Evolutionary conservation across 2,888 invertebrate genomes (phyloP).

Genomic region (Ichneumon xanthorius): DNA sequence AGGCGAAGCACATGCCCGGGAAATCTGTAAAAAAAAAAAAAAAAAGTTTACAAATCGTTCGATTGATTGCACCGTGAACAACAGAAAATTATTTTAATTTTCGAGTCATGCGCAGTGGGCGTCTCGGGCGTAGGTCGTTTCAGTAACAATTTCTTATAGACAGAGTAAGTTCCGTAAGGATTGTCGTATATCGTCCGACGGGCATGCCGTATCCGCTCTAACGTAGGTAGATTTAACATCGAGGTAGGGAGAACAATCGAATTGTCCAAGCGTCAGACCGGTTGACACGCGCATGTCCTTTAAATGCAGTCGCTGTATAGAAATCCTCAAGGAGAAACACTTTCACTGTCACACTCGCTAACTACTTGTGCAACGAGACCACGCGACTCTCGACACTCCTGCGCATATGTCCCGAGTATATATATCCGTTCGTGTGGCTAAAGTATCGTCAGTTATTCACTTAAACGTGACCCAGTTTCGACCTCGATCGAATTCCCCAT

Average conservation of each 20-base stretch:
- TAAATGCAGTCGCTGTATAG: conserved; percentile 70
- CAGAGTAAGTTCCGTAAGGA: conserved; percentile 1
- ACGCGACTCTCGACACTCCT: conserved; percentile 20
- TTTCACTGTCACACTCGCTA: conserved; percentile 81
- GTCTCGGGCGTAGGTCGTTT: conserved; percentile 4
- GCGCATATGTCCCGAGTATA: neutral
- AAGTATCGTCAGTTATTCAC: conserved; percentile 29
- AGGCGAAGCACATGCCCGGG: conserved; percentile 96
- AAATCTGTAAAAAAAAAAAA: conserved; percentile 88
- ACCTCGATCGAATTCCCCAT: conserved; percentile 39
- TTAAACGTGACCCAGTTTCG: conserved; percentile 50
- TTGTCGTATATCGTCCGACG: neutral
- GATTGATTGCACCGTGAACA: neutral
- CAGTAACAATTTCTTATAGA: neutral
- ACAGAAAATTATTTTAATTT: neutral
- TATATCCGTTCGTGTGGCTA: neutral
- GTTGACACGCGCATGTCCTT: conserved; percentile 67
- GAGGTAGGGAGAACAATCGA: conserved; percentile 58
- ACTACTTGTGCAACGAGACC: conserved; percentile 51
- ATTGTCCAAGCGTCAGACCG: conserved; percentile 55
- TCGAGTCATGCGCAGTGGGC: conserved; percentile 37
- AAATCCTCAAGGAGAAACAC: conserved; percentile 82
- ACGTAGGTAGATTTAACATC: conserved; percentile 2
- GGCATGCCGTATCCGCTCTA: neutral
- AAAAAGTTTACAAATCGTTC: conserved; percentile 3